Percentiles rank a stretch among this genome's conserved stretches.
phyloP scores from a whole-genome alignment of 2,797 vertebrate genomes.

The Acanthurus tractus region DNA sequence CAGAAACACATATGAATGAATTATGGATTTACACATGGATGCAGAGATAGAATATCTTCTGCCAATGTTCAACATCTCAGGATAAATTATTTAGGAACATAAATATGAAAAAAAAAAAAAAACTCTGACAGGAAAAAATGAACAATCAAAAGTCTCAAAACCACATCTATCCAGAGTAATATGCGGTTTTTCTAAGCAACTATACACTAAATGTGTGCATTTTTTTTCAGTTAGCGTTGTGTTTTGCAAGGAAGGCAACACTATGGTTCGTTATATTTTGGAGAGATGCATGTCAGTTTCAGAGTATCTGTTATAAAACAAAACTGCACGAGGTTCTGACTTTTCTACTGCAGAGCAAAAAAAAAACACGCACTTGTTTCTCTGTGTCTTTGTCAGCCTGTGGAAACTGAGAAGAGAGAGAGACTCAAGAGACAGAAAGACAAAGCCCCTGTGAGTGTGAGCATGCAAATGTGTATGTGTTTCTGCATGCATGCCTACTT shows the following conservation, averaged over 20 bases:
- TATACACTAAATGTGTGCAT: neutral
- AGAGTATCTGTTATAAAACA: slow-evolving; percentile 40
- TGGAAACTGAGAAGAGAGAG: slow-evolving; percentile 38
- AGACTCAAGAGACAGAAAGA: slow-evolving; percentile 44
- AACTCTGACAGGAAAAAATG: neutral
- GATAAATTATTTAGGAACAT: neutral
- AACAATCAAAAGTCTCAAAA: neutral
- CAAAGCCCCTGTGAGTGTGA: slow-evolving; percentile 21
- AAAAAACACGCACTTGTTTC: slow-evolving; percentile 20
- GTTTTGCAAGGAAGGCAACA: neutral
- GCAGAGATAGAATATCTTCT: neutral
- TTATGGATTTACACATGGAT: neutral
- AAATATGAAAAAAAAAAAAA: neutral
- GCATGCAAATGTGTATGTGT: slow-evolving; percentile 31
- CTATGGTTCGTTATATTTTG: slow-evolving; percentile 1
- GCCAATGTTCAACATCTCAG: too few relatives aligned
- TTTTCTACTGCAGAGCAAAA: slow-evolving; percentile 24
- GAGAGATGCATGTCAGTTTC: slow-evolving; percentile 23
- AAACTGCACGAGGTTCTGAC: slow-evolving; percentile 20
- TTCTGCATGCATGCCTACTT: slow-evolving; percentile 40
- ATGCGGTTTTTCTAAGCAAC: slow-evolving; percentile 1
- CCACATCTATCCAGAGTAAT: neutral
- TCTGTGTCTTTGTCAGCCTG: slow-evolving; percentile 30
- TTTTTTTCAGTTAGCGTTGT: neutral
- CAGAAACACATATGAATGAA: neutral